Conservation (phyloP, 1,140 invertebrate genomes). For the Rhopalosiphum maidis region DNA sequence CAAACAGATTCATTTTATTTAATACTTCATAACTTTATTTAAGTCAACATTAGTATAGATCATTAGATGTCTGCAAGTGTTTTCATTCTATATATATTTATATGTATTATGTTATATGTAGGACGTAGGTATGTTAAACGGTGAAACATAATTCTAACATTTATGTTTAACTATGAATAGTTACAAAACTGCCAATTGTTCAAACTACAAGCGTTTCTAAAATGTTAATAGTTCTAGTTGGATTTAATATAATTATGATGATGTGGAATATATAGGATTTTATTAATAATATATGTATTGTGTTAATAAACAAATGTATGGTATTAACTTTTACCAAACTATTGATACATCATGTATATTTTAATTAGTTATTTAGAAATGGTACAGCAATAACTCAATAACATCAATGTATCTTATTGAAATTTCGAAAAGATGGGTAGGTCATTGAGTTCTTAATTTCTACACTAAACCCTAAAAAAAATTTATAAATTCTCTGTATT, state of each 20-base stretch:
- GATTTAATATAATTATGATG: no score
- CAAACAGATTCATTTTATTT: background rate
- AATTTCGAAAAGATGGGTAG: background rate
- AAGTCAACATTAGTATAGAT: background rate
- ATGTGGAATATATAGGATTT: background rate
- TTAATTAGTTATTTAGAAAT: no score
- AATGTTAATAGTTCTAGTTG: background rate
- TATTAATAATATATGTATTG: no score
- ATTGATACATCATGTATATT: background rate
- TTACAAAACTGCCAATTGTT: conserved; percentile 23
- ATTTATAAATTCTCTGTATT: background rate
- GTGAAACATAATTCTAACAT: background rate
- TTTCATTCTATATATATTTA: background rate
- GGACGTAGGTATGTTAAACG: background rate
- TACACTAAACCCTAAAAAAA: background rate
- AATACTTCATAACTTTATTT: background rate
- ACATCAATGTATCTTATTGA: background rate
- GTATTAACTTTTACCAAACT: background rate
- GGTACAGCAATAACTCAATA: background rate
- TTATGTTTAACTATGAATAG: background rate
- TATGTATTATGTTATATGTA: background rate
- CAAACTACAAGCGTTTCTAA: conserved; percentile 11
- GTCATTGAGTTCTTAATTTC: background rate
- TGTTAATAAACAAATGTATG: background rate
- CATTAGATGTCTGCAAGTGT: background rate